Conservation (phyloP, 1,140 invertebrate genomes). For the Drosophila jambulina region DNA sequence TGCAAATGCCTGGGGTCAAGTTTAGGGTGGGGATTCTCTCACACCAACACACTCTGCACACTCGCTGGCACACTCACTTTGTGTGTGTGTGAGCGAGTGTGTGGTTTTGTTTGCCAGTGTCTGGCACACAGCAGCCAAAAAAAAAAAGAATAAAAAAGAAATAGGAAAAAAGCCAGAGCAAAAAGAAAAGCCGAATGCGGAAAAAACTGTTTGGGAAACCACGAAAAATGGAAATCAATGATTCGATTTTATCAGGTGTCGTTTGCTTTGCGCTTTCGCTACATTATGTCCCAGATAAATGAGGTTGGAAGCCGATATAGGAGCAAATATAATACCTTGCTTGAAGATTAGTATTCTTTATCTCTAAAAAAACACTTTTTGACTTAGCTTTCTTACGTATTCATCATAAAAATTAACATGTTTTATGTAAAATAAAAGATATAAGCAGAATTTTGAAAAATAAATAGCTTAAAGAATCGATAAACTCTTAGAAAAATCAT, state of each 20-base stretch:
- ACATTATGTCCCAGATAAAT: conserved; percentile 1
- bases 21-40: conserved; percentile 67
- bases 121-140: conserved; percentile 46
- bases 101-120: conserved; percentile 48
- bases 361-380: too few species aligned
- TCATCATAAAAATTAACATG: background rate
- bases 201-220: conserved; percentile 31
- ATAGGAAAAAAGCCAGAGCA: conserved; percentile 11
- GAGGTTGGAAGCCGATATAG: too few species aligned
- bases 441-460: background rate
- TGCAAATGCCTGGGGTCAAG: conserved; percentile 81
- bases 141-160: conserved; percentile 15
- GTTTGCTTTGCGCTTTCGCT: conserved; percentile 1
- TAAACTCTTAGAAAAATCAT: background rate
- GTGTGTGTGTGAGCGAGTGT: conserved; percentile 32
- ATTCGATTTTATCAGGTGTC: conserved; percentile 55
- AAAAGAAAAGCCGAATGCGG: conserved; percentile 28
- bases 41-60: conserved; percentile 39
- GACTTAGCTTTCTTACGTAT: background rate
- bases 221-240: conserved; percentile 71
- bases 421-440: background rate
- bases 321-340: background rate
- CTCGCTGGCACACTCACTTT: conserved; percentile 23
- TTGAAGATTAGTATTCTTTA: background rate
- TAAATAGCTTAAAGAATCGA: background rate